Percentiles rank a stretch among this genome's conserved stretches.
phyloP scores from a whole-genome alignment of 1,140 invertebrate species.

The Eumaeus atala region DNA sequence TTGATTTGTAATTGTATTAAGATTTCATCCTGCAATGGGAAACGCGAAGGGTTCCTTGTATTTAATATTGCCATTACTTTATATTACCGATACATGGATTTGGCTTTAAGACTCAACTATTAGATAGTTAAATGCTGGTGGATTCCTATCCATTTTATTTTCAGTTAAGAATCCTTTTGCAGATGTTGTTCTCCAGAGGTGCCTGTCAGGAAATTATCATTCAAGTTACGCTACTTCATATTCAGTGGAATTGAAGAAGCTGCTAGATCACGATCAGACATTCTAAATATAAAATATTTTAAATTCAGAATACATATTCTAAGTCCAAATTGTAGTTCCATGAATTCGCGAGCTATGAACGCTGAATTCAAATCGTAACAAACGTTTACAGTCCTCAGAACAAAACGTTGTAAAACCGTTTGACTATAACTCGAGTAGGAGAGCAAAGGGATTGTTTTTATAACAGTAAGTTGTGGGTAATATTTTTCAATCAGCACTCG shows the following conservation, averaged over 20 bases:
- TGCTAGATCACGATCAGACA: too few species aligned
- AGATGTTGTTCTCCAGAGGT: too few species aligned
- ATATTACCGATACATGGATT: too few species aligned
- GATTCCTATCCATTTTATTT: too few species aligned
- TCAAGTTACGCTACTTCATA: too few species aligned
- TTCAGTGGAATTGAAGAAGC: too few species aligned
- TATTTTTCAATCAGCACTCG: conserved; percentile 41
- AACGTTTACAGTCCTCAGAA: not conserved
- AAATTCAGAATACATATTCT: too few species aligned
- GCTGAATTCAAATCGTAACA: conserved; percentile 7
- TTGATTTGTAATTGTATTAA: conserved; percentile 15
- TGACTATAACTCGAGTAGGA: not conserved
- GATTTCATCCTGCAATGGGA: not conserved
- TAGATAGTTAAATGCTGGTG: too few species aligned
- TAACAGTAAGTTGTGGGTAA: conserved; percentile 17
- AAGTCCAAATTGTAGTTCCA: not conserved
- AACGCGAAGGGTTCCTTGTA: not conserved
- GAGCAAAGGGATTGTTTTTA: conserved; percentile 9
- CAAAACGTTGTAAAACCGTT: conserved; percentile 4
- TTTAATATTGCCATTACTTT: not conserved
- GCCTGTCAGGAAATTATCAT: too few species aligned
- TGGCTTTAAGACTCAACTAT: too few species aligned
- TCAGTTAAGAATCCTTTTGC: too few species aligned
- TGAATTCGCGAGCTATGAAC: not conserved
- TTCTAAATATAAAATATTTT: too few species aligned